Evolutionary conservation across 2,113 vertebrate genomes (phyloP), one percentile per base, ranked within the genome.

Genomic region (Recurvirostra avosetta): DNA sequence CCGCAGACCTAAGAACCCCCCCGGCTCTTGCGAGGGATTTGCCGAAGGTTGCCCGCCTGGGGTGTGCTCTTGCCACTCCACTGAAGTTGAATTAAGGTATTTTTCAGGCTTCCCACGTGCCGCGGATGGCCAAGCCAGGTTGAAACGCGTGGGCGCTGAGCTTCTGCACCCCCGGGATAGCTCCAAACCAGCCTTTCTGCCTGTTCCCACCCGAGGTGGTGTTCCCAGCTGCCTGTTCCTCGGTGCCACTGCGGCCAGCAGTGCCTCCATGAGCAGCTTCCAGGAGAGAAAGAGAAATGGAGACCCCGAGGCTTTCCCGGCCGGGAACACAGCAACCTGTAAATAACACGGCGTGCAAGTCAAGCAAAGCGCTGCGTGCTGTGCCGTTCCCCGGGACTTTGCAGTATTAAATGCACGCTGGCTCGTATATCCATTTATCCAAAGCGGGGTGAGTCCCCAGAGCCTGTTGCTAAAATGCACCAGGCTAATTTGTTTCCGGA

Each of bases 1-100:
- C 6, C 7, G 5, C 38, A 19, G 56, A 21, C n/a, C 2, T 1
- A 8, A 2, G 27, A 23, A 49, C 26, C 7, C 53, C 67, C 45
- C 0, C 0, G 6, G n/a, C 8, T 23, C 49, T 45, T 3, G 0
- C 1, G 2, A 1, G 56, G 55, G 68, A 0, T 40, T 9, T 50
- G 20, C 75, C 1, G 0, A 38, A 32, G 38, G 15, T 0, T 19
- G 8, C 53, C 76, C 4, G 0, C 41, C 7, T 0, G 19, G 26
- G 9, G 4, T 17, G 36, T 23, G 67, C 62, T 21, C 77, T 2
- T 8, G 40, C 13, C 11, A 1, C 29, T 32, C 38, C 7, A 3
- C 34, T 5, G 20, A 6, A 7, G 41, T 6, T 14, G 15, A 10
- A 15, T 17, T 6, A 1, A 15, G 30, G 6, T 27, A 5, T 38